Conservation (phyloP, 2,113 vertebrate species). For the Leptocoma aspasia region DNA sequence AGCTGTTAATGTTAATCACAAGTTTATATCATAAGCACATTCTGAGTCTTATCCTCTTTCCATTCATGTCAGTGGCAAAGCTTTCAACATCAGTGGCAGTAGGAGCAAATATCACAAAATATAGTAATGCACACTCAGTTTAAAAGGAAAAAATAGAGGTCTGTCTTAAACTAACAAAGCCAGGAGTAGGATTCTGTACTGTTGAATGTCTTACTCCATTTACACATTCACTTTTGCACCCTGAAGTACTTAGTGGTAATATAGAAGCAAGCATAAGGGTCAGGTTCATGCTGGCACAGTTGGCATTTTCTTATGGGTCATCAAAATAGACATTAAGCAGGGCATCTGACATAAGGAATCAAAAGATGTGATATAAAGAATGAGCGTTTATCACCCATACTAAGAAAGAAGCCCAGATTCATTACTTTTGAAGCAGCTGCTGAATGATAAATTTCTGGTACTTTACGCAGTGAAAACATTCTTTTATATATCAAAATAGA, state of each 20-base stretch:
- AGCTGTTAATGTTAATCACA: conserved; percentile 54
- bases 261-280: neutral
- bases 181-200: neutral
- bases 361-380: neutral
- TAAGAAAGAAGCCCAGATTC: neutral
- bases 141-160: neutral
- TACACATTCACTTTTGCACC: neutral
- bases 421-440: neutral
- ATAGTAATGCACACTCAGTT: neutral
- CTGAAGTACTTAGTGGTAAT: neutral
- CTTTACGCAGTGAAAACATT: neutral
- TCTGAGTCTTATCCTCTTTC: conserved; percentile 43
- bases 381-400: neutral
- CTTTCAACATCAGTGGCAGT: conserved; percentile 18
- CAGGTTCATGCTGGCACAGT: neutral
- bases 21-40: conserved; percentile 54
- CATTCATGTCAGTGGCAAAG: conserved; percentile 29
- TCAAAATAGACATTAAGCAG: neutral
- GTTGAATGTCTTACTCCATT: neutral
- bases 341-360: neutral
- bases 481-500: neutral
- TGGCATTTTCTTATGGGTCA: neutral
- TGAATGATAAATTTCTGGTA: neutral
- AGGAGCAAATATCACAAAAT: neutral
- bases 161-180: neutral